phyloP scores from a whole-genome alignment of 2,888 invertebrate genomes.

The Himalopsyche anomala region DNA sequence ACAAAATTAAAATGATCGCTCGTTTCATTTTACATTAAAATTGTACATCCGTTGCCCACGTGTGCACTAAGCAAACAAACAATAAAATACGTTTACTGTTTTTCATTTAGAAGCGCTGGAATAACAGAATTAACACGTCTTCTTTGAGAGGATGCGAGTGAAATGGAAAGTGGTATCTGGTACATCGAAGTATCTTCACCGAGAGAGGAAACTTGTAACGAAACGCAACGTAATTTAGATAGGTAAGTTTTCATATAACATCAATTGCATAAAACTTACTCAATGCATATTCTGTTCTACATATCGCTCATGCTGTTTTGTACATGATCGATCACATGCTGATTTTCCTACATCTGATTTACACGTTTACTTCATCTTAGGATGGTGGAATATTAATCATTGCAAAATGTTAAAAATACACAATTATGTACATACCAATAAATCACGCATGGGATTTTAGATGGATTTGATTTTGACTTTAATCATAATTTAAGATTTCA shows the following conservation, averaged over 20 bases:
- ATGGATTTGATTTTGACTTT: too few relatives aligned
- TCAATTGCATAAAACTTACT: slow-evolving; percentile 38
- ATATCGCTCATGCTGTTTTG: not conserved
- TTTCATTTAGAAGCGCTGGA: not conserved
- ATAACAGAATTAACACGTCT: not conserved
- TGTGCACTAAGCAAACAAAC: too few relatives aligned
- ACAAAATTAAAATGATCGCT: too few relatives aligned
- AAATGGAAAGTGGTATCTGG: slow-evolving; percentile 29
- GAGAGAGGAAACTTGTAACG: not conserved
- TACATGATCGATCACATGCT: slow-evolving; percentile 12
- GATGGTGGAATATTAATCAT: not conserved
- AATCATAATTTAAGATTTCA: too few relatives aligned
- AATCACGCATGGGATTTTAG: too few relatives aligned
- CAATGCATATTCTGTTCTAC: slow-evolving; percentile 37
- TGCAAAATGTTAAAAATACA: not conserved
- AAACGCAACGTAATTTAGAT: slow-evolving; percentile 36
- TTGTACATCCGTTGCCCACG: too few relatives aligned
- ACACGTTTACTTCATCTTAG: not conserved
- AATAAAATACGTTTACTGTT: not conserved
- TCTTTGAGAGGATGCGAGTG: not conserved
- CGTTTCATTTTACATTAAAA: too few relatives aligned
- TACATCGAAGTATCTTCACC: not conserved
- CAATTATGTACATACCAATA: too few relatives aligned
- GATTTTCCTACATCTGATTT: slow-evolving; percentile 13
- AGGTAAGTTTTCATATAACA: not conserved